Percentiles rank a stretch among this genome's conserved stretches.
These are phyloP conservation scores for Parazoanthus atlanticus DNA, from an alignment of 92 coral and sea anemone species.

Conservation along the genomic window DNA sequence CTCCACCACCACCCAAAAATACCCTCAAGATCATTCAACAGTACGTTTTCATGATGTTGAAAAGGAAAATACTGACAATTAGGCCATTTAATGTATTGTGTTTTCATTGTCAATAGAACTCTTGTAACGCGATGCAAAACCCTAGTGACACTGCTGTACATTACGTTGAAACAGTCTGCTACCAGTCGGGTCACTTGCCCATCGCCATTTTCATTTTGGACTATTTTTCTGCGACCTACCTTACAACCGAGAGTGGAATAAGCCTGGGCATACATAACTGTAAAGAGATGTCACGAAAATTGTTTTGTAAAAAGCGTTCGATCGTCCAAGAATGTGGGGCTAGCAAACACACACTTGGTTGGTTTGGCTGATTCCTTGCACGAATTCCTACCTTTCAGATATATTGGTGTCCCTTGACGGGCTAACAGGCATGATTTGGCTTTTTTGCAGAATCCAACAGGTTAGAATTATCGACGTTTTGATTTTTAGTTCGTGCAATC, in stretches of 20 bases:
- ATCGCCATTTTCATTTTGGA: not conserved
- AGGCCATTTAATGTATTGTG: no score
- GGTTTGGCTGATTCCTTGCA: not conserved
- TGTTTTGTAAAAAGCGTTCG: not conserved
- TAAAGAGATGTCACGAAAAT: no score
- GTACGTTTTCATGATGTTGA: no score
- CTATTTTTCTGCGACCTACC: conserved; percentile 6
- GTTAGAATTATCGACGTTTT: not conserved
- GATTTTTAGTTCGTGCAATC: not conserved
- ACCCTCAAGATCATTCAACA: no score
- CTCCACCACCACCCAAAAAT: no score
- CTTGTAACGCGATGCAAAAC: conserved; percentile 16
- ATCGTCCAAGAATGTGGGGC: not conserved
- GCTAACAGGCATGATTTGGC: no score
- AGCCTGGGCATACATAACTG: not conserved
- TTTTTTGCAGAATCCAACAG: conserved; percentile 3
- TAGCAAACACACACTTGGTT: not conserved
- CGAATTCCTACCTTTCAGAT: no score
- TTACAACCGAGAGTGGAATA: conserved; percentile 3
- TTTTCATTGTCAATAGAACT: not conserved
- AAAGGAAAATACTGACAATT: no score
- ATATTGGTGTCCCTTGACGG: no score
- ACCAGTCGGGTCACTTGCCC: conserved; percentile 13
- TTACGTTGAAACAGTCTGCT: conserved; percentile 41
- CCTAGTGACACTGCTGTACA: conserved; percentile 32